Conservation (phyloP, 1,140 invertebrate genomes). For the Drosophila insularis region DNA sequence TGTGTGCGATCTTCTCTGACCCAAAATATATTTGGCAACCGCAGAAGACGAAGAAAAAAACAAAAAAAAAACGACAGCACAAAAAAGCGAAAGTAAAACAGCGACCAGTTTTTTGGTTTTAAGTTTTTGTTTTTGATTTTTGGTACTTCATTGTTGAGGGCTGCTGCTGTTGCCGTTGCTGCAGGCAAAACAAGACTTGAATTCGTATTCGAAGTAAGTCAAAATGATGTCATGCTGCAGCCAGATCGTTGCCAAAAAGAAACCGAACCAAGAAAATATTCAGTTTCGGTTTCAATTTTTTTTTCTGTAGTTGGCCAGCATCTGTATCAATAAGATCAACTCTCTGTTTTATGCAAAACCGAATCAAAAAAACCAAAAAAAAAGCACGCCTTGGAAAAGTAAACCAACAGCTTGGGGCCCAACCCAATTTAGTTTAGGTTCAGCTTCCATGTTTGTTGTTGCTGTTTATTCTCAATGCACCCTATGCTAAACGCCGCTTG, state of each 20-base stretch:
- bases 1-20: conserved; percentile 26
- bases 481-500: conserved; percentile 46
- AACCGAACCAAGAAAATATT: conserved; percentile 9
- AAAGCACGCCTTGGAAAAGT: conserved; percentile 63
- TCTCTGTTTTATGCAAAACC: conserved; percentile 40
- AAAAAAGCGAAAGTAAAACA: conserved; percentile 76
- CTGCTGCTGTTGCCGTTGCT: conserved; percentile 53
- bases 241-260: conserved; percentile 57
- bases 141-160: conserved; percentile 32
- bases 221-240: conserved; percentile 75
- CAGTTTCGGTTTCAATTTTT: conserved; percentile 46
- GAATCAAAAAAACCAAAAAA: neutral
- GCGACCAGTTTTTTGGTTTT: conserved; percentile 65
- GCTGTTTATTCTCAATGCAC: conserved; percentile 2
- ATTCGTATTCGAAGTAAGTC: conserved; percentile 45
- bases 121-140: conserved; percentile 26
- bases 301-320: conserved; percentile 47
- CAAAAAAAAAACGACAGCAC: conserved; percentile 41
- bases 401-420: conserved; percentile 63
- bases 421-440: conserved; percentile 56
- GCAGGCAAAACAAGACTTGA: conserved; percentile 31
- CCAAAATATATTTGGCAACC: conserved; percentile 35
- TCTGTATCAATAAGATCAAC: conserved; percentile 58
- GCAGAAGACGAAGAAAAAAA: conserved; percentile 45
- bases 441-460: conserved; percentile 36